Evolutionary conservation across 30 jellyfish, hydroid and myxozoan genomes (phyloP), one percentile per base, ranked within the genome.

Genomic region (Sanderia malayensis): DNA sequence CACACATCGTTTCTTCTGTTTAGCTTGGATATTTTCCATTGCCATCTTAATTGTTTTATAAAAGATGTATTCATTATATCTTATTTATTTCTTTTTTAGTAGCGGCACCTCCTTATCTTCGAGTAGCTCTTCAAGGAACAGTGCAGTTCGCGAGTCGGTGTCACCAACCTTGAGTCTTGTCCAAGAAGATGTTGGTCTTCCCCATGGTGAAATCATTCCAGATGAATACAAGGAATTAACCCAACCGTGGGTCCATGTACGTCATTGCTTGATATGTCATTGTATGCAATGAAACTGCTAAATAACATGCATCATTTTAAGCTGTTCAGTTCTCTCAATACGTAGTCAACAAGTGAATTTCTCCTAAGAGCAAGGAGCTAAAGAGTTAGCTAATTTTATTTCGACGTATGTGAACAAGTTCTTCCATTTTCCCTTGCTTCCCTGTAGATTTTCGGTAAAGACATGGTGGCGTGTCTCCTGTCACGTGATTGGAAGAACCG

Each of bases 401-500:
- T n/a, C n/a, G n/a, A n/a, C n/a, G n/a, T n/a, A n/a, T n/a, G n/a
- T n/a, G n/a, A n/a, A n/a, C n/a, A n/a, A n/a, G n/a, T n/a, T n/a
- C n/a, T n/a, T n/a, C n/a, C n/a, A n/a, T n/a, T n/a, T n/a, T 29
- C 18, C 27, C 13, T 70, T 0, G 13, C 27, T 27, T 31, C 18
- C 41, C 32, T 65, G 27, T 29, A 92, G 98, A 65, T 84, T 26
- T 92, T 92, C 59, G 96, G 98, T 30, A 67, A 58, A 31, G 98
- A 92, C 44, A 76, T 93, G 77, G 96, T 92, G 6, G 96, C 98
- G 13, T 92, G 98, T 67, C 80, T 92, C 28, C 87, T 92, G 13
- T 92, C 98, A 17, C 63, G 84, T 27, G 98, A 92, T 44, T 92
- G 98, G 98, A 92, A 92, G 47, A 87, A 74, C 69, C 49, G 98